Evolutionary conservation across 1,140 invertebrate genomes (phyloP), one percentile per base, ranked within the genome.

Genomic region (Bombus sylvicola): DNA sequence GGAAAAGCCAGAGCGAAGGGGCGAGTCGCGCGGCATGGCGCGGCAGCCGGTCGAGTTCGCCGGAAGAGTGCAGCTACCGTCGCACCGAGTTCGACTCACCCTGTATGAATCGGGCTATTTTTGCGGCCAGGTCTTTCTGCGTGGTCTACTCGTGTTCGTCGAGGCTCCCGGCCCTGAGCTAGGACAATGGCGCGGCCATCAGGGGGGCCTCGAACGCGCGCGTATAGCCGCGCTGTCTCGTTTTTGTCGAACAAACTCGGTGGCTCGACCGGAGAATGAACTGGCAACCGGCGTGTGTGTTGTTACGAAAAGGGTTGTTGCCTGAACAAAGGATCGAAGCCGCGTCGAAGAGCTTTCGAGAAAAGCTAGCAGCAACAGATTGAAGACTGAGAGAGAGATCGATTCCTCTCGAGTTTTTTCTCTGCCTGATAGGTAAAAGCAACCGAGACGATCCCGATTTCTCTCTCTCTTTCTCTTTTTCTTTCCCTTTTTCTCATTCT

Each of bases 1-100:
- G 88, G 86, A 88, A 81, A 28, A 25, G 66, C 62, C 80, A 72
- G 69, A 12, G 25, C 28, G 37, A 79, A 62, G 83, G 85, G 57
- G 80, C 22, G 64, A 66, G 76, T 3, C 74, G 68, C 13, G 28
- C 10, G 59, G 10, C 25, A 10, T 25, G 25, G 9, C 25, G 12
- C 10, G 68, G 22, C 25, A 22, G 74, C 39, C 68, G 72, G 68
- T 75, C 81, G 74, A 76, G 73, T 76, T 64, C 22, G 64, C 31
- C 81, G 41, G 74, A 73, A 31, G 5, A 75, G 79, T 37, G 71
- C 72, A 22, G 47, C 77, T 43, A 73, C 71, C 71, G 12, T 41
- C 25, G 22, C 43, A 22, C 12, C 81, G 64, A 10, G 31, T 72
- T 39, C 57, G 81, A 9, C 34, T 64, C 62, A 53, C 34, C 41